Percentiles rank a stretch among this genome's conserved stretches.
Evolutionary conservation across 2,888 invertebrate genomes (phyloP).

Genomic region (Drosophila prostipennis): DNA sequence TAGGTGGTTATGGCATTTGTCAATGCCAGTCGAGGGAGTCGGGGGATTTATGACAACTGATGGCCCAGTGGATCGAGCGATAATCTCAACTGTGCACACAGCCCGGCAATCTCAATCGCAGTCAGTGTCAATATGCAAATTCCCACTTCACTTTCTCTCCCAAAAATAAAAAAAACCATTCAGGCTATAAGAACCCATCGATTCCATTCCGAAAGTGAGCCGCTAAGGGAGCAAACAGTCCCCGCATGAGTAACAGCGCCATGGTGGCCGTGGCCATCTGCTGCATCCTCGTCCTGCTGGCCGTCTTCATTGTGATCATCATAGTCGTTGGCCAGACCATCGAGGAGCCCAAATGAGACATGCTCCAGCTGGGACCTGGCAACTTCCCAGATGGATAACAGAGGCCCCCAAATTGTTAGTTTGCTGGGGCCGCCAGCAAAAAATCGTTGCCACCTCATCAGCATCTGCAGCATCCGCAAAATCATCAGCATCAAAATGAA

Average conservation of each 20-base stretch:
- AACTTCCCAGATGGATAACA: constrained; percentile 85
- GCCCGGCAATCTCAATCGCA: constrained; percentile 19
- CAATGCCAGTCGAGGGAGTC: constrained; percentile 37
- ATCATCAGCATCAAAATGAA: constrained; percentile 6
- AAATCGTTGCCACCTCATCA: constrained; percentile 25
- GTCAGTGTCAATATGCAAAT: constrained; percentile 40
- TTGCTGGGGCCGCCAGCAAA: constrained; percentile 41
- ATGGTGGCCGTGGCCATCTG: constrained; percentile 94
- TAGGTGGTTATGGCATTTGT: constrained; percentile 39
- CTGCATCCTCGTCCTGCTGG: constrained; percentile 91
- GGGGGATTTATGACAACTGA: constrained; percentile 62
- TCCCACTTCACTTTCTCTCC: constrained; percentile 19
- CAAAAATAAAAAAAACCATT: too few species aligned
- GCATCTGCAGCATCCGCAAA: constrained; percentile 23
- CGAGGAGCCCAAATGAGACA: constrained; percentile 87
- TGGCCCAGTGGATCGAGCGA: constrained; percentile 42
- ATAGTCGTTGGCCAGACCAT: constrained; percentile 92
- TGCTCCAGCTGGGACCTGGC: constrained; percentile 85
- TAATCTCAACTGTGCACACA: constrained; percentile 74
- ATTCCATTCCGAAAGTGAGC: constrained; percentile 17
- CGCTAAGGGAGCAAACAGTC: constrained; percentile 1
- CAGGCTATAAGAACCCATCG: not conserved
- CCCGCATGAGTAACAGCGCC: constrained; percentile 84
- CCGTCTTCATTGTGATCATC: constrained; percentile 92
- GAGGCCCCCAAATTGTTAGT: constrained; percentile 83